These are phyloP conservation scores for Lepus americanus DNA, from an alignment of 2,113 vertebrate species.

Conservation along the genomic window DNA sequence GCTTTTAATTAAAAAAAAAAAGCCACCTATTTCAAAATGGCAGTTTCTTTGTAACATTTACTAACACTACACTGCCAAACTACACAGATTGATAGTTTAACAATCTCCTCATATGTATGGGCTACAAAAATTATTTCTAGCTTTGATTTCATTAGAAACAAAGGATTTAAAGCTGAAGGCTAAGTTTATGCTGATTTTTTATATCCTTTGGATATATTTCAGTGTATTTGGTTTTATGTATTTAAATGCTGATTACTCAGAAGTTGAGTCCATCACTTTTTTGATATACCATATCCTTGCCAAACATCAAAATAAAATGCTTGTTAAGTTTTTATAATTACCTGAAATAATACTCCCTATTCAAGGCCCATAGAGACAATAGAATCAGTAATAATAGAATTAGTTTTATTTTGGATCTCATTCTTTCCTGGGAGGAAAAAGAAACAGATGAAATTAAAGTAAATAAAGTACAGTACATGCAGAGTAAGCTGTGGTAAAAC, in stretches of 20 bases:
- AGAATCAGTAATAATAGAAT: slow-evolving; percentile 44
- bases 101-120: background rate
- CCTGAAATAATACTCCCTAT: slow-evolving; percentile 60
- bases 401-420: slow-evolving; percentile 61
- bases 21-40: background rate
- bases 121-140: background rate
- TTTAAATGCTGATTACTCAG: slow-evolving; percentile 3
- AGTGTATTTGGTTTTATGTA: background rate
- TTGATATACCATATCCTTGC: slow-evolving; percentile 36
- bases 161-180: background rate
- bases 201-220: slow-evolving; percentile 24
- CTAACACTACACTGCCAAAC: background rate
- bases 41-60: slow-evolving; percentile 1
- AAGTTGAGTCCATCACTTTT: background rate
- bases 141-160: slow-evolving; percentile 2
- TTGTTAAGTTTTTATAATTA: slow-evolving; percentile 56
- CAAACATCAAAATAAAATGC: slow-evolving; percentile 31
- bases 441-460: slow-evolving; percentile 47
- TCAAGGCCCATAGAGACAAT: slow-evolving; percentile 52
- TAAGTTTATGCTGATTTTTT: slow-evolving; percentile 39
- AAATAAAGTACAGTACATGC: background rate
- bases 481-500: background rate
- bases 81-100: background rate
- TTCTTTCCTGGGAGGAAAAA: slow-evolving; percentile 63
- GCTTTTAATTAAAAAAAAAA: no score